A percentile compares a stretch with the other conserved stretches of the same genome.
Conservation (phyloP, 53 echinoderm and acorn worm genomes). For the Stichopus horrens region DNA sequence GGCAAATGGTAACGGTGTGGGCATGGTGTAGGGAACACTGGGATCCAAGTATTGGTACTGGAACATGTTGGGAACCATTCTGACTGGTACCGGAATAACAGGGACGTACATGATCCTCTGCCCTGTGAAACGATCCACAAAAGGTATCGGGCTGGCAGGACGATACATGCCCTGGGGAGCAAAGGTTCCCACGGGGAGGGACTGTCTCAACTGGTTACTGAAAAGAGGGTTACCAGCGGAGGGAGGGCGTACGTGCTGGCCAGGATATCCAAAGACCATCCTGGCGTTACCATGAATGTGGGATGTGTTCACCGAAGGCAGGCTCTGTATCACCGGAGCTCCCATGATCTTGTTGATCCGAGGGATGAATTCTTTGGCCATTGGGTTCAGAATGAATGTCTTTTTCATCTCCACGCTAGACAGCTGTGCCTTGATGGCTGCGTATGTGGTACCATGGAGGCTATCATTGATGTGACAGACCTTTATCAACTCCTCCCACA, state of each 20-base stretch:
- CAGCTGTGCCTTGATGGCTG: slow-evolving; percentile 82
- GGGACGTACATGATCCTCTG: slow-evolving; percentile 74
- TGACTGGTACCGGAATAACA: slow-evolving; percentile 77
- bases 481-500: slow-evolving; percentile 96
- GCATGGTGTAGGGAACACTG: slow-evolving; percentile 38
- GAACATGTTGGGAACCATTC: slow-evolving; percentile 61
- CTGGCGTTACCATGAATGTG: slow-evolving; percentile 59
- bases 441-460: slow-evolving; percentile 85
- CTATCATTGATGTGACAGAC: slow-evolving; percentile 74
- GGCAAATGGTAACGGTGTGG: background rate
- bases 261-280: slow-evolving; percentile 58
- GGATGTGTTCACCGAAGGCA: slow-evolving; percentile 14
- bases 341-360: slow-evolving; percentile 76
- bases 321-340: slow-evolving; percentile 79
- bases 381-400: slow-evolving; percentile 93
- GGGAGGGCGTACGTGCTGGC: slow-evolving; percentile 59
- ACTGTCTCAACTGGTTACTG: slow-evolving; percentile 47
- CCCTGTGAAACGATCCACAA: slow-evolving; percentile 81
- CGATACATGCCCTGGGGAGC: slow-evolving; percentile 59
- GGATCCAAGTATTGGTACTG: slow-evolving; percentile 68
- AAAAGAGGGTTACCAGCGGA: slow-evolving; percentile 56
- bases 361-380: slow-evolving; percentile 97
- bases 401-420: slow-evolving; percentile 99
- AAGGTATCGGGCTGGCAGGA: slow-evolving; percentile 80
- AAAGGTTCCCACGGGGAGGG: slow-evolving; percentile 54